phyloP scores from a whole-genome alignment of 2,797 vertebrate genomes.

The Cryptoblepharus egeriae region DNA sequence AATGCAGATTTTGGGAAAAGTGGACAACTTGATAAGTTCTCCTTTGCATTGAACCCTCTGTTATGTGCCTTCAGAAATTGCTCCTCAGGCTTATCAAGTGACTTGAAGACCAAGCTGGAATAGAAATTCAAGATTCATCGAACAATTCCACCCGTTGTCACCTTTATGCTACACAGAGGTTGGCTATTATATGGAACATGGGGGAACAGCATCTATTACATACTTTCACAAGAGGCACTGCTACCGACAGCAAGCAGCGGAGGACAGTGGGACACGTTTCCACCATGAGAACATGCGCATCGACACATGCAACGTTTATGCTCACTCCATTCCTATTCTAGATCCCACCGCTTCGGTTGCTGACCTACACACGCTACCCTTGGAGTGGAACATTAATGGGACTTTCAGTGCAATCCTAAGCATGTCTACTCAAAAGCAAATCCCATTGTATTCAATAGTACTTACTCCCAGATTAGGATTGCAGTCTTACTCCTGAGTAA shows the following conservation, averaged over 20 bases:
- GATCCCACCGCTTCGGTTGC: neutral
- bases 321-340: neutral
- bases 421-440: too few relatives aligned
- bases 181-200: neutral
- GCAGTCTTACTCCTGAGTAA: too few relatives aligned
- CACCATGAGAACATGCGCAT: neutral
- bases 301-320: neutral
- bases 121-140: neutral
- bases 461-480: too few relatives aligned
- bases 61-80: conserved; percentile 4
- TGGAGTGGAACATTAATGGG: too few relatives aligned
- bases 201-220: neutral
- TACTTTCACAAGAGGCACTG: too few relatives aligned
- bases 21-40: neutral
- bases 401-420: too few relatives aligned
- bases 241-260: neutral
- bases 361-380: too few relatives aligned
- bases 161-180: neutral
- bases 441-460: too few relatives aligned
- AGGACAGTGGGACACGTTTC: neutral
- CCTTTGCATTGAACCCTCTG: neutral
- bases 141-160: neutral
- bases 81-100: neutral
- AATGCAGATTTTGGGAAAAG: neutral
- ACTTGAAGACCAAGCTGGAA: neutral